Evolutionary conservation across 2,888 invertebrate genomes (phyloP).

Genomic region (Oligia fasciuncula): DNA sequence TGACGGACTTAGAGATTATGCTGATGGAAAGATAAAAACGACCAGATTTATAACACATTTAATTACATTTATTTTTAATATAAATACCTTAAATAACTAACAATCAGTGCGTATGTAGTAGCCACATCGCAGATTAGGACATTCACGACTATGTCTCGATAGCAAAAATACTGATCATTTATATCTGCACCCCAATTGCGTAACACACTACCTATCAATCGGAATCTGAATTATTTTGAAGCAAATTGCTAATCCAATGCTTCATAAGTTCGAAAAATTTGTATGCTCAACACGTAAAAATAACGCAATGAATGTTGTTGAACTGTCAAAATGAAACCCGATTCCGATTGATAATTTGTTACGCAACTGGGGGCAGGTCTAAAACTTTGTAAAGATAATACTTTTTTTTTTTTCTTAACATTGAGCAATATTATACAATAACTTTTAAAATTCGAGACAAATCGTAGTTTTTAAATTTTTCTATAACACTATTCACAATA

Average conservation of each 20-base stretch:
- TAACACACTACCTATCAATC: too few relatives aligned
- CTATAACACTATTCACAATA: constrained; percentile 16
- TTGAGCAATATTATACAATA: constrained; percentile 50
- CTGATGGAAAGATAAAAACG: constrained; percentile 10
- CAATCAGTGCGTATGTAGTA: constrained; percentile 60
- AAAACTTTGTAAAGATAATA: constrained; percentile 38
- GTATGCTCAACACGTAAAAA: too few relatives aligned
- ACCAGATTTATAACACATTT: constrained; percentile 47
- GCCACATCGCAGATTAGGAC: constrained; percentile 54
- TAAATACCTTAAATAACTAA: constrained; percentile 50
- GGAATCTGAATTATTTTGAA: too few relatives aligned
- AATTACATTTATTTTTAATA: constrained; percentile 52
- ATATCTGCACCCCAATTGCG: too few relatives aligned
- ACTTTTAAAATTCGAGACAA: constrained; percentile 10
- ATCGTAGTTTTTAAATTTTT: not conserved
- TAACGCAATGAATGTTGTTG: too few relatives aligned
- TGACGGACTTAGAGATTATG: too few relatives aligned
- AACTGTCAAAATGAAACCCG: too few relatives aligned
- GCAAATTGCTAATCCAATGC: too few relatives aligned
- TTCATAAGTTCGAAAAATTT: too few relatives aligned
- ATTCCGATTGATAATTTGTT: too few relatives aligned
- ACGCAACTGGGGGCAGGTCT: constrained; percentile 8
- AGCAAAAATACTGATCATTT: constrained; percentile 52
- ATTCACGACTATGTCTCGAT: constrained; percentile 33
- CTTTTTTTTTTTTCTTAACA: constrained; percentile 17